These are phyloP conservation scores for Neostethus bicornis DNA, from an alignment of 2,797 vertebrate species.

Conservation along the genomic window DNA sequence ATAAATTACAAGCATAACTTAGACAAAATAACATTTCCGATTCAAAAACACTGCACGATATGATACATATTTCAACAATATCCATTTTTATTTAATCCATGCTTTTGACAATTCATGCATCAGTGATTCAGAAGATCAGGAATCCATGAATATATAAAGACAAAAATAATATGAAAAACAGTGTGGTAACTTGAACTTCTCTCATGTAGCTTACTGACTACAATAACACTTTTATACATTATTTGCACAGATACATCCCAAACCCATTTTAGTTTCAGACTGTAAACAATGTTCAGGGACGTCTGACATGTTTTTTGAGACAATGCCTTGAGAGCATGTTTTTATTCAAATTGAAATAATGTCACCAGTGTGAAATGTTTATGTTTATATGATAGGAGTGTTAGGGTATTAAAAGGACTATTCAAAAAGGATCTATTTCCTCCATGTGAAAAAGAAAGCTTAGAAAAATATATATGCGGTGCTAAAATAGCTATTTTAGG, in stretches of 20 bases:
- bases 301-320: conserved; percentile 86
- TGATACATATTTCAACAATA: conserved; percentile 44
- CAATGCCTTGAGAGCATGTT: conserved; percentile 87
- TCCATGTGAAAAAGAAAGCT: conserved; percentile 52
- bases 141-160: conserved; percentile 74
- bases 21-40: conserved; percentile 36
- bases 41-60: conserved; percentile 33
- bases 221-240: conserved; percentile 83
- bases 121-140: conserved; percentile 65
- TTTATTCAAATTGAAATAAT: conserved; percentile 87
- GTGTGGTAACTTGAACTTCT: conserved; percentile 77
- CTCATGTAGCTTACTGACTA: conserved; percentile 82
- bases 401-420: conserved; percentile 40
- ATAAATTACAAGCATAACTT: conserved; percentile 50
- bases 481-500: too few species aligned
- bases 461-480: too few species aligned
- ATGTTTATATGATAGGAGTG: conserved; percentile 80
- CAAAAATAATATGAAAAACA: conserved; percentile 69
- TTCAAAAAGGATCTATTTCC: conserved; percentile 40
- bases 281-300: conserved; percentile 77
- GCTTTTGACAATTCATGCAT: conserved; percentile 63
- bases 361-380: conserved; percentile 84
- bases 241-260: conserved; percentile 77
- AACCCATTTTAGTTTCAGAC: conserved; percentile 73
- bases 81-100: conserved; percentile 50